Evolutionary conservation across 2,113 vertebrate genomes (phyloP).

Genomic region (Actinemys pallida): DNA sequence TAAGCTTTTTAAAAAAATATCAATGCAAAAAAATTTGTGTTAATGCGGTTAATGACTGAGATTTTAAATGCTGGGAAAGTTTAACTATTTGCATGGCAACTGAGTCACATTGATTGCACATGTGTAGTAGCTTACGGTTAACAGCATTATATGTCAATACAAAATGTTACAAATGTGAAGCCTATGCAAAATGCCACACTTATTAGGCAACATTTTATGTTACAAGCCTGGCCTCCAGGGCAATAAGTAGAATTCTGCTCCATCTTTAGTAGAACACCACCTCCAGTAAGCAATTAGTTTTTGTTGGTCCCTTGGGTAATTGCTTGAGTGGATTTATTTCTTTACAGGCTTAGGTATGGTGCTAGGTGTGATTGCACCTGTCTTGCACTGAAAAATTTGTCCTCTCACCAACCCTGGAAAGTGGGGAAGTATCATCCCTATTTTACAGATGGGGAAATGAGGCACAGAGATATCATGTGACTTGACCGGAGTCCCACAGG

Average conservation of each 20-base stretch:
- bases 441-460: not conserved
- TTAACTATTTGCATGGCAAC: not conserved
- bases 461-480: not conserved
- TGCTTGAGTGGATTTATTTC: not conserved
- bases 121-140: not conserved
- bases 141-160: not conserved
- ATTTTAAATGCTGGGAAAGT: not conserved
- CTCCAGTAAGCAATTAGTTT: not conserved
- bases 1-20: not conserved
- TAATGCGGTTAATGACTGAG: not conserved
- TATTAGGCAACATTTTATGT: not conserved
- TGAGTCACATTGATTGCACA: not conserved
- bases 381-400: not conserved
- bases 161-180: constrained; percentile 17
- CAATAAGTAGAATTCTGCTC: not conserved
- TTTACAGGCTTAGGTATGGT: not conserved
- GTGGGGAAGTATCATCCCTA: not conserved
- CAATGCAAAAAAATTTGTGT: not conserved
- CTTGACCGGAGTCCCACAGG: accelerated
- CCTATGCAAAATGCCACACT: not conserved
- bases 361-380: not conserved
- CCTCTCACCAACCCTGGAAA: not conserved
- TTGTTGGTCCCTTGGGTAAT: too few species aligned
- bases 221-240: not conserved
- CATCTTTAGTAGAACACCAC: not conserved